A percentile compares a stretch with the other conserved stretches of the same genome.
These are phyloP conservation scores for Melanchra persicariae DNA, from an alignment of 2,888 invertebrate genomes.

Conservation along the genomic window DNA sequence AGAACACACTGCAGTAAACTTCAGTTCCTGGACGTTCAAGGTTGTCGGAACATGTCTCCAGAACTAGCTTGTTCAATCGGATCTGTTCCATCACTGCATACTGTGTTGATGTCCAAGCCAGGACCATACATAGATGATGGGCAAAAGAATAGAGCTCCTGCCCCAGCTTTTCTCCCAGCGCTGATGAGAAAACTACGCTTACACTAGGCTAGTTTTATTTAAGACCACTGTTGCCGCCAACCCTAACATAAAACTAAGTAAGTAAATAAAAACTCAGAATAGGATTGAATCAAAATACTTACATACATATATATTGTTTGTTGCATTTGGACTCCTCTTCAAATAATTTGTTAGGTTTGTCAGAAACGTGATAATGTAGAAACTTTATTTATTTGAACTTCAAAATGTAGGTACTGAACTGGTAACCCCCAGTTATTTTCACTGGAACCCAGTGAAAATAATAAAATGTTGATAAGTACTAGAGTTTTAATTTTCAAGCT, in stretches of 20 bases:
- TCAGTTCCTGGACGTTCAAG: slow-evolving; percentile 91
- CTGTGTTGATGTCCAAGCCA: slow-evolving; percentile 87
- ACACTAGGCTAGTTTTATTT: slow-evolving; percentile 67
- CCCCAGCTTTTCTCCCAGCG: slow-evolving; percentile 83
- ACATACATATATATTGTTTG: too few species aligned
- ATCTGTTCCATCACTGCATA: slow-evolving; percentile 82
- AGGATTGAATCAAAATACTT: neutral
- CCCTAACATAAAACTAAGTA: neutral
- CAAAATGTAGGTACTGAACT: too few species aligned
- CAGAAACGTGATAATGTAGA: neutral
- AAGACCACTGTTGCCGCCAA: neutral
- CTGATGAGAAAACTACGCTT: slow-evolving; percentile 84
- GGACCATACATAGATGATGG: slow-evolving; percentile 85
- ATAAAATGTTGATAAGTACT: too few species aligned
- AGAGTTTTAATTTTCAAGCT: too few species aligned
- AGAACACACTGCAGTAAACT: slow-evolving; percentile 87
- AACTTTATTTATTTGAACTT: too few species aligned
- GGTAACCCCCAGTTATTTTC: too few species aligned
- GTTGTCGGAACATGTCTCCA: slow-evolving; percentile 87
- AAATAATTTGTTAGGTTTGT: neutral
- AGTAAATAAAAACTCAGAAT: neutral
- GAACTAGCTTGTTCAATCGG: slow-evolving; percentile 86
- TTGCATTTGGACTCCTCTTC: neutral
- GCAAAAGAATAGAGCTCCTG: slow-evolving; percentile 80
- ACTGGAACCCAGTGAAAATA: too few species aligned